Evolutionary conservation across 2,797 vertebrate species (phyloP).

Genomic region (Avahi laniger): DNA sequence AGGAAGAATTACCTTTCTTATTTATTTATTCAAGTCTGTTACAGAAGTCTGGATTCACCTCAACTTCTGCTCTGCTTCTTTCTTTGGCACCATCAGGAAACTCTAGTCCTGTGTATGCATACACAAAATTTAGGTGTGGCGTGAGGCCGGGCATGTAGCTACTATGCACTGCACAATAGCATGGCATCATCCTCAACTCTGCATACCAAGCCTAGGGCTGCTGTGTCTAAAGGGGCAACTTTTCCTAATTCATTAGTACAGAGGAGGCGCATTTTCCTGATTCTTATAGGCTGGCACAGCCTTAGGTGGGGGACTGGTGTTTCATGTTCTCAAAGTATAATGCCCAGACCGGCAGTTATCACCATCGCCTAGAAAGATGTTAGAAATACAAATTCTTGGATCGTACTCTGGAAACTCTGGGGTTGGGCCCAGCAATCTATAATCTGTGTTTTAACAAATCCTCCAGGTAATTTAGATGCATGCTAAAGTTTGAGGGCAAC

Average conservation of each 20-base stretch:
- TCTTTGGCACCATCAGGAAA: constrained; percentile 17
- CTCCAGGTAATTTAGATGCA: background rate
- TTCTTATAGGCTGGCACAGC: background rate
- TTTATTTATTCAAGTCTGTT: background rate
- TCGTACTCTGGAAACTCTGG: background rate
- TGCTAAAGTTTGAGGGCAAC: background rate
- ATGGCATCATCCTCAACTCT: background rate
- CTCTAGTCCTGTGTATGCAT: background rate
- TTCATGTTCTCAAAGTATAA: background rate
- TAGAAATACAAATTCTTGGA: constrained; percentile 7
- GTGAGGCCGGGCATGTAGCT: background rate
- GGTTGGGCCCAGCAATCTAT: background rate
- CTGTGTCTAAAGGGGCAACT: background rate
- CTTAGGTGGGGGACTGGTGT: background rate
- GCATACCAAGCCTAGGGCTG: background rate
- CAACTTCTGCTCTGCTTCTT: background rate
- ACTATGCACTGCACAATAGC: background rate
- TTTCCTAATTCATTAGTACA: constrained; percentile 5
- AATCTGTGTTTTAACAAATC: background rate
- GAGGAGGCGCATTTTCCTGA: background rate
- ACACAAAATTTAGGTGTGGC: background rate
- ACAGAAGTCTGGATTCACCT: background rate
- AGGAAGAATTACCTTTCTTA: background rate
- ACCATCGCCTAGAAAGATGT: background rate
- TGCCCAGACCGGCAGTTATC: background rate